Base-by-base conservation (phyloP, 2,888 invertebrate species). In the Anorthoa munda region DNA sequence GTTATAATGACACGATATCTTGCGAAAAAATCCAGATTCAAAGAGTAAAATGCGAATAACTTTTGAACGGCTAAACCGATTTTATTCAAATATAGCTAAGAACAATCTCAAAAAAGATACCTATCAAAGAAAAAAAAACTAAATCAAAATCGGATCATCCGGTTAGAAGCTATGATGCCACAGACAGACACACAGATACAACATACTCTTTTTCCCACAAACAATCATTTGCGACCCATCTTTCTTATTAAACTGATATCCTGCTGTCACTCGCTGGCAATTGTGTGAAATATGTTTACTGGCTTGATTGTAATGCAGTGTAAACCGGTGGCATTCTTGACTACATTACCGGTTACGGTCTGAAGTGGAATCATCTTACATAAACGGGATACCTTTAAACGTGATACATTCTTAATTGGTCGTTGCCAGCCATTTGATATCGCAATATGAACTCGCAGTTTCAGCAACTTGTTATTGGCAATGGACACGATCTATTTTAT, bases 371-470 rank as follows among this genome's bases (percentile, higher is more conserved):
- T 89, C 84, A 60, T 72, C 86, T 90, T 89, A 87, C 88, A 70
- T 87, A 84, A 89, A 90, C 87, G 83, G 78, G 88, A 89, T 85
- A 85, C 73, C 73, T 83, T 79, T 84, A 82, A 84, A 83, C 79
- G 18, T 65, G 17, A 71, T 58, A 67, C 46, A 53, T 72, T 56
- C 66, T 53, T 64, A 78, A 72, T 73, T 72, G 71, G 64, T 75
- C 23, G 59, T 72, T 72, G 39, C 56, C 55, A 66, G 53, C 74
- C 63, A 58, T 31, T 66, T 68, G 68, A 81, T 73, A 75, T 72
- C 67, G 60, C 68, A 77, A 78, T 64, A 81, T n/a, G 59, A 83
- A 58, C 67, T 74, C 23, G 23, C 56, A 73, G 63, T 71, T 73
- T 83, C 77, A 72, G 18, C 61, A 61, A 72, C 70, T 70, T 70